Base-by-base conservation (phyloP, 2,797 vertebrate species). In the Huso huso region DNA sequence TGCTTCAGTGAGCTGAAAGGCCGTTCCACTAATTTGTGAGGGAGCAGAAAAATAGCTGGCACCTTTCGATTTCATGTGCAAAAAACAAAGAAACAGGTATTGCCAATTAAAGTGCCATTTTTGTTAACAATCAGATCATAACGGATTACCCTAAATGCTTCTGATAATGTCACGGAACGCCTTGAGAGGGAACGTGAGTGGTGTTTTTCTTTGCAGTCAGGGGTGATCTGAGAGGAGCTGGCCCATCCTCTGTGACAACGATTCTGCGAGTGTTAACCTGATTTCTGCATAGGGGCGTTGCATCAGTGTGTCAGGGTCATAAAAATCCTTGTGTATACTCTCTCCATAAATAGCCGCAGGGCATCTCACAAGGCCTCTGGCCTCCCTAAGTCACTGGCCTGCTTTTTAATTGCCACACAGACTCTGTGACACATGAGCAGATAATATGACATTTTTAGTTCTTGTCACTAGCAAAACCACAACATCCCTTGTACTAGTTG, bases 381-480 rank as follows among this genome's bases (percentile, higher is more conserved):
- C 93, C 93, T 79, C 90, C 92, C 93, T 89, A 90, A 92, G 91
- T 93, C 92, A 89, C 91, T 94, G 93, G 93, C 92, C 94, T 93
- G 75, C 94, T 93, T 91, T 86, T 94, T 98, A 98, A 98, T 97
- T 97, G 93, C 93, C 92, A 92, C 91, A 87, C 84, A 84, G 92
- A 89, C 89, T 88, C 88, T 66, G 79, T 90, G 91, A 91, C 88
- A 90, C 87, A 89, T 82, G 90, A 89, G 90, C 89, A 92, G 91
- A 92, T 92, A 86, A 92, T 83, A 89, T 93, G 92, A 94, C 92
- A 94, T 93, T 93, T 91, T 89, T 80, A 18, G 89, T 89, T 92
- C 87, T 90, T 90, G 89, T 93, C 90, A 90, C 88, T 91, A 89
- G 88, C 91, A 84, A 92, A 83, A 85, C 88, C 83, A 83, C 74